phyloP scores from a whole-genome alignment of 2,888 invertebrate genomes.

The Caenorhabditis becei region DNA sequence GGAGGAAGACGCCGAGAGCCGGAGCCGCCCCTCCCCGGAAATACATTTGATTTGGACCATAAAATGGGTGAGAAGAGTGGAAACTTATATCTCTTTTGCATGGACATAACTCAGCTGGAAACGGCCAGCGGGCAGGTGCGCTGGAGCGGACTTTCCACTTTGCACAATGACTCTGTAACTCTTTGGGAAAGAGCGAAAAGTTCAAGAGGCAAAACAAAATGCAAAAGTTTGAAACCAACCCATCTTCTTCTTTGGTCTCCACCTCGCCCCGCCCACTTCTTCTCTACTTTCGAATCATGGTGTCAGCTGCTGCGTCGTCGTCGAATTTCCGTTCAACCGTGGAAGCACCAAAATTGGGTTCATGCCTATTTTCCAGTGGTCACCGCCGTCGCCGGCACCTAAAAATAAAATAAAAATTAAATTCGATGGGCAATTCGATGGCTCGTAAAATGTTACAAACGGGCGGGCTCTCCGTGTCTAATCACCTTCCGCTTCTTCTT shows the following conservation, averaged over 20 bases:
- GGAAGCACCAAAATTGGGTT: neutral
- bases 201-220: neutral
- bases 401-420: neutral
- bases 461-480: neutral
- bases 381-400: neutral
- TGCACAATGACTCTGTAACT: neutral
- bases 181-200: too few relatives aligned
- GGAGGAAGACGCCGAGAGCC: neutral
- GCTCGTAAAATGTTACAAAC: constrained; percentile 15
- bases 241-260: constrained; percentile 6
- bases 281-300: constrained; percentile 5
- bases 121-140: neutral
- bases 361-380: neutral
- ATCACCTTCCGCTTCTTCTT: neutral
- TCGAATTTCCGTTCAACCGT: constrained; percentile 50
- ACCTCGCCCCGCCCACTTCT: constrained; percentile 18
- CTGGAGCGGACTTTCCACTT: neutral
- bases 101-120: constrained; percentile 1
- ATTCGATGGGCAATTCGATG: constrained; percentile 3
- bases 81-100: constrained; percentile 8
- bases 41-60: constrained; percentile 61
- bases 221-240: neutral
- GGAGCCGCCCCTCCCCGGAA: constrained; percentile 31
- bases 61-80: constrained; percentile 23
- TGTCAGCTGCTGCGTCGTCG: constrained; percentile 31